Conservation (phyloP, 2,113 vertebrate genomes). For the Gopherus evgoodei region DNA sequence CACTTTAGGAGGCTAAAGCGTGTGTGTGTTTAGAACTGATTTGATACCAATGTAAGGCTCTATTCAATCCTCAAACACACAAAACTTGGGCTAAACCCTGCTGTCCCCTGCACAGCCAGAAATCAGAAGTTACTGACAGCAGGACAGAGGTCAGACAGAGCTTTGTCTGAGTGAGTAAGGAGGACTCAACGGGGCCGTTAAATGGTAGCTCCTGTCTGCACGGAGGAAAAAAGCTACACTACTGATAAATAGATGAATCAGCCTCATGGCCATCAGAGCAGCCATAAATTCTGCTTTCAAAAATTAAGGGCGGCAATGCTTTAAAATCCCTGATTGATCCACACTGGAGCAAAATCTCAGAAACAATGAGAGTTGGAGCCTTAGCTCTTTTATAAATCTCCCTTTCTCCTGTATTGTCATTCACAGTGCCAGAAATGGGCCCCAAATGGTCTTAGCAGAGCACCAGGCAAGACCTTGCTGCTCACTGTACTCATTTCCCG, state of each 20-base stretch:
- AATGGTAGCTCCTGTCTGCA: neutral
- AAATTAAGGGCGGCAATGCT: neutral
- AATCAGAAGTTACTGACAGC: constrained; percentile 17
- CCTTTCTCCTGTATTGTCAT: constrained; percentile 53
- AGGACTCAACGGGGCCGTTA: constrained; percentile 35
- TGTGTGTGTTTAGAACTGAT: fast-evolving
- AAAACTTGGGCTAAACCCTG: neutral
- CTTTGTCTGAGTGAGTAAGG: constrained; percentile 8
- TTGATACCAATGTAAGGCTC: neutral
- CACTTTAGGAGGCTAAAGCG: fast-evolving
- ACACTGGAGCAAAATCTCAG: constrained; percentile 39
- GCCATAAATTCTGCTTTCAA: constrained; percentile 52
- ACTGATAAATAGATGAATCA: constrained; percentile 55
- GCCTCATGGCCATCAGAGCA: constrained; percentile 58
- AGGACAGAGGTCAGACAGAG: constrained; percentile 48
- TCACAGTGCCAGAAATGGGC: constrained; percentile 24
- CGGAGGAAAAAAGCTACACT: constrained; percentile 33
- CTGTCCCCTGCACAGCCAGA: neutral
- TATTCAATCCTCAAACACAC: neutral
- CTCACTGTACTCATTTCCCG: constrained; percentile 52
- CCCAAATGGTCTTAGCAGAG: constrained; percentile 54
- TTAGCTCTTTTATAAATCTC: constrained; percentile 34
- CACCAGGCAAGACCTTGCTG: constrained; percentile 39
- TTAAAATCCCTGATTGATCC: neutral
- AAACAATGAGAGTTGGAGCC: neutral